A percentile compares a stretch with the other conserved stretches of the same genome.
Conservation (phyloP, 2,113 vertebrate species). For the Argyrosomus japonicus region DNA sequence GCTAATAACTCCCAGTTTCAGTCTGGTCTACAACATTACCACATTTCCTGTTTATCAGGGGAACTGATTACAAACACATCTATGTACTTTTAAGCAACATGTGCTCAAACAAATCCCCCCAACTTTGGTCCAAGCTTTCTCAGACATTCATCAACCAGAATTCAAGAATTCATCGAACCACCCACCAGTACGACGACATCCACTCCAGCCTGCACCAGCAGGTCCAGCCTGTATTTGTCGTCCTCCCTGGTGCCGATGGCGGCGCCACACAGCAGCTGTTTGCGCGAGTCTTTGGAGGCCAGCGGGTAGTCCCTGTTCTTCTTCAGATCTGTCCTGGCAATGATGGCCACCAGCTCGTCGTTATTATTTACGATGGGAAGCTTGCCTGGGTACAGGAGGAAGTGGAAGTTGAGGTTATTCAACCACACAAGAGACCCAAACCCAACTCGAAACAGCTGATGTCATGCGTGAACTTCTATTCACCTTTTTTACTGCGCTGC, state of each 20-base stretch:
- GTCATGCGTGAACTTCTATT: background rate
- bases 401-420: background rate
- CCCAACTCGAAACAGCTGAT: background rate
- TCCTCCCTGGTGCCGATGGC: constrained; percentile 93
- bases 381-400: constrained; percentile 84
- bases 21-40: background rate
- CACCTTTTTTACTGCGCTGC: constrained; percentile 95
- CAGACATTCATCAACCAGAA: background rate
- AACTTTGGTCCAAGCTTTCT: background rate
- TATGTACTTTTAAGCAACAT: background rate
- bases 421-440: background rate
- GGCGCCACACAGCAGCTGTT: constrained; percentile 93
- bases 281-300: constrained; percentile 93
- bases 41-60: background rate
- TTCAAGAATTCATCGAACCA: background rate
- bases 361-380: constrained; percentile 93
- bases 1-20: too few species aligned
- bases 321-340: constrained; percentile 93
- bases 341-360: constrained; percentile 93
- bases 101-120: background rate
- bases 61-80: background rate
- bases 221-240: constrained; percentile 93
- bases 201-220: constrained; percentile 90
- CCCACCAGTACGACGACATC: constrained; percentile 92
- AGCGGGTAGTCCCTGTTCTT: constrained; percentile 95